Percentiles rank a stretch among this genome's conserved stretches.
Conservation (phyloP, 2,888 invertebrate genomes). For the Acrobasis repandana region DNA sequence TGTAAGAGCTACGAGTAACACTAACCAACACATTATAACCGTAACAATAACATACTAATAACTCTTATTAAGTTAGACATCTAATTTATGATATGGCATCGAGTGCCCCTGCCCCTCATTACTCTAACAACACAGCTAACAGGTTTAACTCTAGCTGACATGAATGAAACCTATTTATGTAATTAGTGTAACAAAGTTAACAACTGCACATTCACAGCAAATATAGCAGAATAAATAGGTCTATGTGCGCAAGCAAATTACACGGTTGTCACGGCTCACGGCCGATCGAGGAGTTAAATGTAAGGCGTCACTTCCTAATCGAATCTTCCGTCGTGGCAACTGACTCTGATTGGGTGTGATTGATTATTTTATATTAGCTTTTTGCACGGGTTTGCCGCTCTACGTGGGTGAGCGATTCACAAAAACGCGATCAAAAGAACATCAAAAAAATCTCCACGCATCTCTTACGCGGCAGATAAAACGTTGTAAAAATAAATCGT, state of each 20-base stretch:
- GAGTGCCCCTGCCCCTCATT: no score
- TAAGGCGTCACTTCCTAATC: conserved; percentile 18
- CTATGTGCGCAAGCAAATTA: conserved; percentile 24
- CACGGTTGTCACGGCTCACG: conserved; percentile 24
- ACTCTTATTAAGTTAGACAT: no score
- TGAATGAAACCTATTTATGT: conserved; percentile 30
- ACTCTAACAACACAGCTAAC: neutral
- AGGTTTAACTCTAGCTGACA: conserved; percentile 22
- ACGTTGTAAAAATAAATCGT: conserved; percentile 33
- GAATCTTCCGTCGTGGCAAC: conserved; percentile 32
- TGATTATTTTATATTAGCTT: conserved; percentile 49
- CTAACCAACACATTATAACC: no score
- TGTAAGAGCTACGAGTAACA: no score
- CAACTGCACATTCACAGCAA: conserved; percentile 12
- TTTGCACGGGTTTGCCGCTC: conserved; percentile 41
- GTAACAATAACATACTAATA: no score
- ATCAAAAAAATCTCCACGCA: conserved; percentile 23
- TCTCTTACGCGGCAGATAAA: conserved; percentile 21
- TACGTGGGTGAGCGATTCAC: conserved; percentile 46
- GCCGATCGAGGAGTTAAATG: conserved; percentile 20
- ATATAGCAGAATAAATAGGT: conserved; percentile 27
- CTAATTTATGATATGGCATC: neutral
- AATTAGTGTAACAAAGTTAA: conserved; percentile 24
- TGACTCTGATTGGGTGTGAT: conserved; percentile 48
- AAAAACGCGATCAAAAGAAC: conserved; percentile 32